Evolutionary conservation across 1,140 invertebrate genomes (phyloP), one percentile per base, ranked within the genome.

Genomic region (Campoletis sonorensis): DNA sequence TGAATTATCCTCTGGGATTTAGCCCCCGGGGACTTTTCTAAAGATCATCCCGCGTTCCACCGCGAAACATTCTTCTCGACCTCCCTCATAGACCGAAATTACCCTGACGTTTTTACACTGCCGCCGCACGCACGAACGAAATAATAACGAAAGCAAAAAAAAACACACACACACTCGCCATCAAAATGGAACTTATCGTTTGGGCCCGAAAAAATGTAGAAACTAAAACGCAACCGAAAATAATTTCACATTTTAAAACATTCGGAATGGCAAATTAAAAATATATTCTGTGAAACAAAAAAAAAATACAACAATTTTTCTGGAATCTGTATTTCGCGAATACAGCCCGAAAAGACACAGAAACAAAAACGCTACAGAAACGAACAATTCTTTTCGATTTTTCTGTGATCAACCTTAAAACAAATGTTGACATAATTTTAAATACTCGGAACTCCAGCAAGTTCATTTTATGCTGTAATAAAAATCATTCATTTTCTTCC

Each of bases 1-100:
- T 70, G 67, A 70, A 70, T 70, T 33, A 70, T 70, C 67, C 30
- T 33, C 67, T 64, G n/a, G 61, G n/a, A 54, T 54, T 54, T 54
- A n/a, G 61, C 61, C 27, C 27, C 27, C 67, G 67, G 27, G 67
- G 30, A 27, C 30, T 70, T 70, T 70, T 33, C 13, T 33, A 67
- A 67, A 67, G 23, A 67, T 23, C 23, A 45, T 67, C 23, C 23
- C 7, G 23, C 23, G 23, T 23, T 67, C 23, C 61, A 45, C 4
- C 67, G 27, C 4, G 8, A 70, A 16, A 18, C 1, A n/a, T 8
- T 54, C 67, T n/a, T 10, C 67, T 21, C 51, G 61, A 64, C 61
- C 61, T 64, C 26, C 61, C 61, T 33, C 11, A 27, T n/a, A 70
- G 30, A 70, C 67, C 67, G 1, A 70, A 70, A 70, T 70, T 70